Evolutionary conservation across 1,140 invertebrate genomes (phyloP), one percentile per base, ranked within the genome.

Genomic region (Teleogryllus occipitalis): DNA sequence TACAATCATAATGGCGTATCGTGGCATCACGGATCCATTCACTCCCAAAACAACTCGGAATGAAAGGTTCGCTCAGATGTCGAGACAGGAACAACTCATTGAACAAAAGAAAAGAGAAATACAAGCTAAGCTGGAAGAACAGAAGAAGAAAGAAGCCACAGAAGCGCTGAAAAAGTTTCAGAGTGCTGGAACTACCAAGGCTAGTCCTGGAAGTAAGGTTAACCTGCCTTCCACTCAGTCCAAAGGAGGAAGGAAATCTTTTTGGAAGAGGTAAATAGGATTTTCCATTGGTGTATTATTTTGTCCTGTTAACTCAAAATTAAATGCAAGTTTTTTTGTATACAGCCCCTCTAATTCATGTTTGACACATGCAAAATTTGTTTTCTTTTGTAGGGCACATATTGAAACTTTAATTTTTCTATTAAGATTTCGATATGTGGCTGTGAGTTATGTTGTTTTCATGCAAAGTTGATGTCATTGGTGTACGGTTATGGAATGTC

Each of bases 51-150:
- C 88, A 65, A 88, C 88, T 65, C 85, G 89, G 82, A 90, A 89
- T 85, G 90, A 91, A 82, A 84, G 90, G 80, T 90, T 90, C 83
- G 92, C 91, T 75, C 92, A 95, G 88, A 94, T 94, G 93, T 91
- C 91, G 22, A 93, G 93, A 83, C 93, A 94, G 83, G 92, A 94
- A 84, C 90, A 93, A 86, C 89, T 94, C 80, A 94, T 95, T 82
- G 92, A 94, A 84, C 90, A 93, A 83, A 94, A 94, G 84, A 94
- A 94, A 84, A 88, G 88, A 78, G 92, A 93, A 84, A 93, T 94
- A 81, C 89, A 92, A 82, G 89, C 90, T 22, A 92, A 91, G 83
- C 85, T 91, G 82, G 86, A 89, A 81, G 89, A 91, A 78, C 87
- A 89, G 80, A 89, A 89, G 82, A 87, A 87, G 21, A 88, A 91